Conservation (phyloP, 2,797 vertebrate genomes). For the Enteromius unitaeniatus region DNA sequence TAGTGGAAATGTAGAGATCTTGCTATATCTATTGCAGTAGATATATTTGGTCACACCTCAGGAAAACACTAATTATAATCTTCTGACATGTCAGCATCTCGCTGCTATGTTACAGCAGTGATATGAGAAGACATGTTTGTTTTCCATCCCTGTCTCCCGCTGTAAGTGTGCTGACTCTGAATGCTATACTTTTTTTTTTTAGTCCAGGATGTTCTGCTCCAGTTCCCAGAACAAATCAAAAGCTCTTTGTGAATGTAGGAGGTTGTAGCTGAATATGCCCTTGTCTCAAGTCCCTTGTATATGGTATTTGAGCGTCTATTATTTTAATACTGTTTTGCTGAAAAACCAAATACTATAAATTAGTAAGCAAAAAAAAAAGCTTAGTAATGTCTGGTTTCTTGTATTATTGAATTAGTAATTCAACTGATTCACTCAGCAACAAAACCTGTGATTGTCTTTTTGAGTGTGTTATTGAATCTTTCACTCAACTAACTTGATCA, state of each 20-base stretch:
- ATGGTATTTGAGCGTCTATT: not conserved
- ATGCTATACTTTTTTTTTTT: constrained; percentile 43
- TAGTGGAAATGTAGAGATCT: constrained; percentile 1
- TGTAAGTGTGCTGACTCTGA: constrained; percentile 35
- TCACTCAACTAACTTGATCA: no score
- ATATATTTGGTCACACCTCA: constrained; percentile 13
- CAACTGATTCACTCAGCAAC: no score
- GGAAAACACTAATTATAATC: constrained; percentile 26
- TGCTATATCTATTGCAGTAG: not conserved
- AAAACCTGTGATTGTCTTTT: no score
- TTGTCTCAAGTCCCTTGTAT: not conserved
- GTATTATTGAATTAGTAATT: no score
- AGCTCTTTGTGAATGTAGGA: constrained; percentile 51
- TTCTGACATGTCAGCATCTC: not conserved
- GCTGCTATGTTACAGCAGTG: not conserved
- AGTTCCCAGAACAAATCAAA: constrained; percentile 51
- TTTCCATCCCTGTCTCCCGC: constrained; percentile 20
- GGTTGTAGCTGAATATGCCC: constrained; percentile 13
- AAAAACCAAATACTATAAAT: not conserved
- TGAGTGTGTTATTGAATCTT: no score
- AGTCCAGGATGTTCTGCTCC: constrained; percentile 53
- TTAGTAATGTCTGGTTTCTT: not conserved
- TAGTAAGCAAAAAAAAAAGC: not conserved
- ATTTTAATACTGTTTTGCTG: not conserved
- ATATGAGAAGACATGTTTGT: constrained; percentile 37